These are phyloP conservation scores for Hepsetus odoe DNA, from an alignment of 2,113 vertebrate species.

Conservation along the genomic window DNA sequence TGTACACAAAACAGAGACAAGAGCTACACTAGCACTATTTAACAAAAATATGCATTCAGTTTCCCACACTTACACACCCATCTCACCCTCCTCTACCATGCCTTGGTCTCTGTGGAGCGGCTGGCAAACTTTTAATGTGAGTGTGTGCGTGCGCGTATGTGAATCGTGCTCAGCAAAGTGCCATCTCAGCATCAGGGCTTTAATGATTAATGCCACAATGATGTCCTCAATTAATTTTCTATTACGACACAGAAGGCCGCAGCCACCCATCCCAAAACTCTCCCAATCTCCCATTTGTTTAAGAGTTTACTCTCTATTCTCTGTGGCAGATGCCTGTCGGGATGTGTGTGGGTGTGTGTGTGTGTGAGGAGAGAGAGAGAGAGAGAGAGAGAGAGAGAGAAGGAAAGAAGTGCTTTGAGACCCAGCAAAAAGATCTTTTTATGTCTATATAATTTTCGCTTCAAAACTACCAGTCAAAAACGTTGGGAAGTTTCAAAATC, in stretches of 20 bases:
- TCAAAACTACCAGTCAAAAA: conserved; percentile 16
- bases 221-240: conserved; percentile 61
- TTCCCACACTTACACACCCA: neutral
- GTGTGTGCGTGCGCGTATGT: conserved; percentile 8
- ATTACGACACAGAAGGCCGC: conserved; percentile 48
- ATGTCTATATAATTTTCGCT: conserved; percentile 21
- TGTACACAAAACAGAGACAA: neutral
- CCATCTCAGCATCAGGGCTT: conserved; percentile 52
- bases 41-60: neutral
- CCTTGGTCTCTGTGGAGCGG: conserved; percentile 48
- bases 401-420: too few relatives aligned
- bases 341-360: conserved; percentile 24
- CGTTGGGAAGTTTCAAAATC: conserved; percentile 2
- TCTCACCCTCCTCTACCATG: conserved; percentile 30
- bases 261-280: conserved; percentile 28
- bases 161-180: conserved; percentile 44
- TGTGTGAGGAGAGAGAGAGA: conserved; percentile 20
- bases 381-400: too few relatives aligned
- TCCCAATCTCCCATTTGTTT: conserved; percentile 53
- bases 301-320: conserved; percentile 51
- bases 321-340: conserved; percentile 47
- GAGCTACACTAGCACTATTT: neutral
- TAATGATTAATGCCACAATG: conserved; percentile 61
- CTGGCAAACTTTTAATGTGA: conserved; percentile 44
- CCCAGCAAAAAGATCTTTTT: conserved; percentile 4